Percentiles rank a stretch among this genome's conserved stretches.
These are phyloP conservation scores for Caiman crocodilus DNA, from an alignment of 2,797 vertebrate genomes.

Conservation along the genomic window DNA sequence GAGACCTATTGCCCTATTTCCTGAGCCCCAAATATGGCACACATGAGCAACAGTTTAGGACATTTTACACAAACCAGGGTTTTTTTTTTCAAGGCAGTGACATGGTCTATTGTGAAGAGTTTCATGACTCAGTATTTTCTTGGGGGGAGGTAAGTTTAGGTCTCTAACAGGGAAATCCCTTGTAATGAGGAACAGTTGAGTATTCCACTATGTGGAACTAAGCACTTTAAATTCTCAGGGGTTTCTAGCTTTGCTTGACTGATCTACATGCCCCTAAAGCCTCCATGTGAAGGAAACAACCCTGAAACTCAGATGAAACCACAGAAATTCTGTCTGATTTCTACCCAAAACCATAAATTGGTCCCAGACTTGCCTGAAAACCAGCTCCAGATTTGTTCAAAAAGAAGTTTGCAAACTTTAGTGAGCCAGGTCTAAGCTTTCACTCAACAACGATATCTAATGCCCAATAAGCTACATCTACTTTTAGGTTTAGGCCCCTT, in stretches of 20 bases:
- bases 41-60: not conserved
- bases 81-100: constrained; percentile 34
- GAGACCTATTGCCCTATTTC: not conserved
- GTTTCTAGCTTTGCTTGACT: constrained; percentile 12
- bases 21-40: not conserved
- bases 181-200: constrained; percentile 29
- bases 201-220: constrained; percentile 9
- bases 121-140: constrained; percentile 41
- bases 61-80: constrained; percentile 22
- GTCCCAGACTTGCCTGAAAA: constrained; percentile 27
- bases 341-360: constrained; percentile 54
- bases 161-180: constrained; percentile 38
- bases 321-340: constrained; percentile 63
- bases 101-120: not conserved
- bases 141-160: not conserved
- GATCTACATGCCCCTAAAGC: not conserved
- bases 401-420: not conserved
- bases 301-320: constrained; percentile 13
- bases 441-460: not conserved
- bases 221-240: not conserved
- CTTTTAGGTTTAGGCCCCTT: not conserved
- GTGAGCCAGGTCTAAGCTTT: not conserved
- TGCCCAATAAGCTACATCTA: not conserved
- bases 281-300: constrained; percentile 54
- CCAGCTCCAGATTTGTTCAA: not conserved